These are phyloP conservation scores for Neosilurus hyrtlii DNA, from an alignment of 2,797 vertebrate genomes.

Conservation along the genomic window DNA sequence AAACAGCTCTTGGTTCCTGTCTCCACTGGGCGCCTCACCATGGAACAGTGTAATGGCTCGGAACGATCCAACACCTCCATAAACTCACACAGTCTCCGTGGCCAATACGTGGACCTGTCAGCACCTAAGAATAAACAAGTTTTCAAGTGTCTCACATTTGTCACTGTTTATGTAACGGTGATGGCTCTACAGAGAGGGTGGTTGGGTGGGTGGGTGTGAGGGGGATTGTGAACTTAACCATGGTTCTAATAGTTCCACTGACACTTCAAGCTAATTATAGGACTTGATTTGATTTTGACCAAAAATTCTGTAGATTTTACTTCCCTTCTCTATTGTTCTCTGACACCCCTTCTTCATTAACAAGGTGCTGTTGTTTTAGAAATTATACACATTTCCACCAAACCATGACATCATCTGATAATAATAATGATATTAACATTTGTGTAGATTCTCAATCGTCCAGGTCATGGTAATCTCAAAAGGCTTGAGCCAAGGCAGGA, in stretches of 20 bases:
- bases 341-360: not conserved
- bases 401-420: conserved; percentile 9
- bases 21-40: conserved; percentile 20
- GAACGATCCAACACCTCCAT: conserved; percentile 23
- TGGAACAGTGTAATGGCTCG: conserved; percentile 37
- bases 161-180: conserved; percentile 32
- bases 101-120: conserved; percentile 8
- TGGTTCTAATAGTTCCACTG: not conserved
- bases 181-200: conserved; percentile 6
- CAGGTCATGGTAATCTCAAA: too few species aligned
- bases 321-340: conserved; percentile 1
- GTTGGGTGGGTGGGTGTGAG: not conserved
- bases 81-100: conserved; percentile 8
- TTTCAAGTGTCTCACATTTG: conserved; percentile 25
- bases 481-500: too few species aligned
- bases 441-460: too few species aligned
- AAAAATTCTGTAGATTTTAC: not conserved
- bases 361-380: not conserved
- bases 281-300: too few species aligned
- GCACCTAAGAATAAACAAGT: not conserved
- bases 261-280: not conserved
- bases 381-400: not conserved
- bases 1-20: conserved; percentile 18
- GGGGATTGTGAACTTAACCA: conserved; percentile 14
- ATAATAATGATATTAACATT: not conserved